A percentile compares a stretch with the other conserved stretches of the same genome.
Conservation (phyloP, 2,888 invertebrate genomes). For the Keiferia lycopersicella region DNA sequence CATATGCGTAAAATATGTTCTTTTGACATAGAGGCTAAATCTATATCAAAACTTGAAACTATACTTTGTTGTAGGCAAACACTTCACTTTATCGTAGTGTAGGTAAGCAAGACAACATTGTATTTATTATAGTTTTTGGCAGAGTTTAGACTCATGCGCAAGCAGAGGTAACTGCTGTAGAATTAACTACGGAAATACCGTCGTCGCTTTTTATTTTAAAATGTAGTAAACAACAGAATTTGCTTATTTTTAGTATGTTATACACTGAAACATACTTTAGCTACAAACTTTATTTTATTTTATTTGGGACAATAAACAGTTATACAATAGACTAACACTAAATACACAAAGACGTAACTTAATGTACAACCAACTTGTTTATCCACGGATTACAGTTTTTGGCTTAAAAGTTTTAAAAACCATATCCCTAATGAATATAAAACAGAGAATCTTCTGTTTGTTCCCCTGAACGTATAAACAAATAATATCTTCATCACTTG, state of each 20-base stretch:
- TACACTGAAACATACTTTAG: no score
- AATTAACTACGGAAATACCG: neutral
- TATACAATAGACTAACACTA: no score
- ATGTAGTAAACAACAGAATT: neutral
- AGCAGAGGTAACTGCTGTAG: neutral
- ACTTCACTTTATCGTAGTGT: conserved; percentile 15
- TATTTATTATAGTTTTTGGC: conserved; percentile 55
- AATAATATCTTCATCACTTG: neutral
- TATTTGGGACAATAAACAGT: no score
- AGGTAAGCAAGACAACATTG: conserved; percentile 31
- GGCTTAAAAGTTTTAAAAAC: no score
- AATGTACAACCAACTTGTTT: no score
- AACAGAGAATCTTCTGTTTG: no score
- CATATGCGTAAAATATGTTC: no score
- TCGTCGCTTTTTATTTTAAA: neutral
- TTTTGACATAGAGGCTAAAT: neutral
- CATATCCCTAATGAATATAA: no score
- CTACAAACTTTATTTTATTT: no score
- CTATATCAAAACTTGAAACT: neutral
- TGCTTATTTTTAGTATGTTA: neutral
- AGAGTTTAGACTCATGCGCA: conserved; percentile 38
- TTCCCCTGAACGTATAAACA: neutral
- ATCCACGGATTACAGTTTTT: no score
- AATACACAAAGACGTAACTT: no score
- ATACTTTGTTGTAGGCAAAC: conserved; percentile 8